Base-by-base conservation (phyloP, 2,888 invertebrate species). In the Synergus itoensis region DNA sequence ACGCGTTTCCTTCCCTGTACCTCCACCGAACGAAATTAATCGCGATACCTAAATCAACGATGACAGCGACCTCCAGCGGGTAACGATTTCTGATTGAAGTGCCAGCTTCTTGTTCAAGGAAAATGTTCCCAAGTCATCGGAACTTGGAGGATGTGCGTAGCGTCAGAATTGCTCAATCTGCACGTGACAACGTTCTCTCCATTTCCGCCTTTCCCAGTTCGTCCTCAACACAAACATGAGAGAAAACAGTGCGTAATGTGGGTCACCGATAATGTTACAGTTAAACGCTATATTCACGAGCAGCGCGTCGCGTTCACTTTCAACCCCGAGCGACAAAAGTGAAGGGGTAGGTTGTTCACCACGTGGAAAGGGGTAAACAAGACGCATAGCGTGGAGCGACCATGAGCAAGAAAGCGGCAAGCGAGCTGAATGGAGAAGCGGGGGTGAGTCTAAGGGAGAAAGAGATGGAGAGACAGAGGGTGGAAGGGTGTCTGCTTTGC, bases 401-500 rank as follows among this genome's bases (percentile, higher is more conserved):
- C 63, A 45, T 77, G 69, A 69, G 79, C 82, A 83, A 85, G 84
- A 85, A 85, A 79, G 73, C 78, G 64, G 77, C 63, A 78, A 79
- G 76, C 80, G 81, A 79, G 84, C 84, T 84, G 84, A 86, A 89
- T 86, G 87, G 87, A 87, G 87, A 84, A 81, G 80, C 79, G 79
- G 53, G 77, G 80, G 77, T 60, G 85, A 77, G 84, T 80, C 77
- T 76, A 77, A 78, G 81, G 73, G 79, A 80, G 81, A 80, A 78
- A 73, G 77, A 41, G 64, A 77, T 67, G 21, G 76, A 63, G 78
- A 67, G 43, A 76, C 78, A 16, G 63, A 57, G 77, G 40, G 79
- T 77, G 73, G 63, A 78, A 81, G 86, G 86, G 86, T 86, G 86
- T 87, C 88, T 87, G 87, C 87, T 87, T 89, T 86, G 87, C 86